Evolutionary conservation across 2,113 vertebrate species (phyloP), one percentile per base, ranked within the genome.

Genomic region (Eira barbara): DNA sequence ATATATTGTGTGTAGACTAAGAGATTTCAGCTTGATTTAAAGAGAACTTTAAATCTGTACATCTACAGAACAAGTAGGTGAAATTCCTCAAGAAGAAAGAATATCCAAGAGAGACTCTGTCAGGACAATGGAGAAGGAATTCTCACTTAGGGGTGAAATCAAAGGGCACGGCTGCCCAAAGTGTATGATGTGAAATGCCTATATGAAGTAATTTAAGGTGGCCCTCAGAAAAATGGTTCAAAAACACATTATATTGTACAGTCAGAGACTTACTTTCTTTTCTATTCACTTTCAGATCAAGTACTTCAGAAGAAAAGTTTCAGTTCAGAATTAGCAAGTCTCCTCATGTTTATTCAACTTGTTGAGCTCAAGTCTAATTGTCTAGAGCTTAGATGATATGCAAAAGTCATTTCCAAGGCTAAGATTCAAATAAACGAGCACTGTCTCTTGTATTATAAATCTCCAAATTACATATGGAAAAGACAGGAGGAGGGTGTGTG

Each of bases 1-100:
- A 52, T 21, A 8, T 18, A 42, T 0, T 2, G 11, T n/a, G 12
- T 14, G 1, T 3, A 47, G 27, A 12, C 4, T 47, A 71, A 65
- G 36, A 65, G 31, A 34, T 61, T 45, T n/a, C 23, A 31, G 13
- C 36, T 80, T 14, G 21, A 17, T 14, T 29, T 42, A n/a, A 49
- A 67, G 31, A 55, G 12, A 78, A 55, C 27, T 82, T 49, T 29
- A 23, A 23, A 36, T 52, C 20, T 69, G 6, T 8, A 29, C 9
- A 23, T 81, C 67, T 74, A 34, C 2, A 29, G 23, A 17, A 18
- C 9, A 29, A 31, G 45, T 9, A 42, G 59, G 25, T 52, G 1
- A 23, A 69, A 73, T 49, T 91, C 12, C 31, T 52, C 14, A 61
- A 55, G 17, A 57, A 39, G n/a, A 4, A 1, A 4, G 20, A 79